Conservation (phyloP, 1,140 invertebrate genomes). For the Galleria mellonella region DNA sequence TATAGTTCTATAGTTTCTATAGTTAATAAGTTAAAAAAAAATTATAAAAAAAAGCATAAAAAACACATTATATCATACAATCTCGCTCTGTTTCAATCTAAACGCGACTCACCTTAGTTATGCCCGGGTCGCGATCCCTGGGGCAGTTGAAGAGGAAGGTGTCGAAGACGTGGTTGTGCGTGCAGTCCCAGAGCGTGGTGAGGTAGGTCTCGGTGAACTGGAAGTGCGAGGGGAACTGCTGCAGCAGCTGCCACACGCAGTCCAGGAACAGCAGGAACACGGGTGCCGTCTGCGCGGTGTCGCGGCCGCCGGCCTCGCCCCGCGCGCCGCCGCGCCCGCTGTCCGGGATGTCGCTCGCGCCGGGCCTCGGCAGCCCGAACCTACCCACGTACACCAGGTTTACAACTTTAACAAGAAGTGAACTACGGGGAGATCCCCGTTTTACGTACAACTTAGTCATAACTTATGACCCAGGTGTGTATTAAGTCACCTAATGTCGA, state of each 20-base stretch:
- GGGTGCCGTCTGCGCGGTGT: conserved; percentile 79
- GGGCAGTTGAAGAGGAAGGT: conserved; percentile 94
- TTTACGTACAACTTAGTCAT: too few species aligned
- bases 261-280: conserved; percentile 94
- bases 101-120: conserved; percentile 44
- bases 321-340: conserved; percentile 19
- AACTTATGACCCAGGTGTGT: too few species aligned
- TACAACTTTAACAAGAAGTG: too few species aligned
- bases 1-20: too few species aligned
- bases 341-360: conserved; percentile 22
- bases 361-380: conserved; percentile 45
- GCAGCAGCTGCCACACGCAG: conserved; percentile 92
- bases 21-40: too few species aligned
- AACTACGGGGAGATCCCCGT: too few species aligned
- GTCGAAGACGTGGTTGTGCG: conserved; percentile 90
- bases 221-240: conserved; percentile 91
- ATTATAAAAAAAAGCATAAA: too few species aligned
- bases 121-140: conserved; percentile 78
- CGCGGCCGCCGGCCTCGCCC: too few species aligned
- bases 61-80: too few species aligned
- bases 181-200: conserved; percentile 92
- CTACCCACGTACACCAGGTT: too few species aligned
- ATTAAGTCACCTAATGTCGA: too few species aligned
- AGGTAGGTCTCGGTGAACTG: conserved; percentile 96
- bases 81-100: too few species aligned